Conservation (phyloP, 2,888 invertebrate genomes). For the Phania funesta region DNA sequence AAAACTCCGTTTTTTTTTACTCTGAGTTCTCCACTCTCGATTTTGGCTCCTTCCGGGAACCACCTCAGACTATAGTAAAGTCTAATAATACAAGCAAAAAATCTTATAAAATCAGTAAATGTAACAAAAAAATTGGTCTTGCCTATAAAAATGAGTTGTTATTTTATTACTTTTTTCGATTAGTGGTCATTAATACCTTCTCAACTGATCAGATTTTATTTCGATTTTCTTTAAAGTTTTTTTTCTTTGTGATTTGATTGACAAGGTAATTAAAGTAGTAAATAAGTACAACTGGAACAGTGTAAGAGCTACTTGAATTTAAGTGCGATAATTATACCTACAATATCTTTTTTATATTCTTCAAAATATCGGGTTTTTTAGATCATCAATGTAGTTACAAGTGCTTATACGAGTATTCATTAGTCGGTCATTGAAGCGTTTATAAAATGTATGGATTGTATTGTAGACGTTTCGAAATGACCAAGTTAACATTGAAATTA, state of each 20-base stretch:
- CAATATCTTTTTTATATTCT: neutral
- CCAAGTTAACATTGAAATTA: too few relatives aligned
- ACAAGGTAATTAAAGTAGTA: neutral
- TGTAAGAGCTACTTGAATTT: constrained; percentile 20
- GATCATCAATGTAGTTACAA: neutral
- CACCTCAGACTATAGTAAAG: too few relatives aligned
- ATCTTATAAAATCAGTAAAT: too few relatives aligned
- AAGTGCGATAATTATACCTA: neutral
- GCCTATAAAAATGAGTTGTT: too few relatives aligned
- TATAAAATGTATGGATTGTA: neutral
- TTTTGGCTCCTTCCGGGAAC: too few relatives aligned
- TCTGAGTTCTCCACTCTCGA: too few relatives aligned
- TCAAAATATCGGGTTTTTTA: neutral
- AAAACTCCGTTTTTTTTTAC: too few relatives aligned
- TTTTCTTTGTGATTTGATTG: constrained; percentile 12
- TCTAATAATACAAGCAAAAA: too few relatives aligned
- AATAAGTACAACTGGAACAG: neutral
- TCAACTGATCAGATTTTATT: too few relatives aligned
- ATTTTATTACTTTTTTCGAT: too few relatives aligned
- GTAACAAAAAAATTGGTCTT: too few relatives aligned
- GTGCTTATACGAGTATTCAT: neutral
- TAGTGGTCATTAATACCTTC: too few relatives aligned
- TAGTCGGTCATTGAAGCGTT: constrained; percentile 4
- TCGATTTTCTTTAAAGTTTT: neutral
- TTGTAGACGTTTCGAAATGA: neutral